A percentile compares a stretch with the other conserved stretches of the same genome.
Evolutionary conservation across 1,140 invertebrate species (phyloP).

Genomic region (Hyles vespertilio): DNA sequence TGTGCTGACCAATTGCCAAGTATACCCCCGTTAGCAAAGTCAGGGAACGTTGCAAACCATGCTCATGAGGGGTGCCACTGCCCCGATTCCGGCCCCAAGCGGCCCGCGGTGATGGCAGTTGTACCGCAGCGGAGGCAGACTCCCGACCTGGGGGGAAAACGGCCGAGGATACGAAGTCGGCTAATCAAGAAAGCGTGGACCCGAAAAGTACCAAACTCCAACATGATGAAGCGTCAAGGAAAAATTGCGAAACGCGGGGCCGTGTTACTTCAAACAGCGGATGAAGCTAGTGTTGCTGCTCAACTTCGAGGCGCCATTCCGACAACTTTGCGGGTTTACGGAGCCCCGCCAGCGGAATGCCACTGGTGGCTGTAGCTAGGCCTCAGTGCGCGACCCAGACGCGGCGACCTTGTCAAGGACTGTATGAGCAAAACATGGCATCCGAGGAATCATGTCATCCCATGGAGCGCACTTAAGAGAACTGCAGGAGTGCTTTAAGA

Average conservation of each 20-base stretch:
- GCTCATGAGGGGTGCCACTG: neutral
- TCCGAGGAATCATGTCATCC: neutral
- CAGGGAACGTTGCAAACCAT: too few species aligned
- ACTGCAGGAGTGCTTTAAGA: conserved; percentile 9
- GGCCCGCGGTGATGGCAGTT: neutral
- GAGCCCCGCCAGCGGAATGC: conserved; percentile 5
- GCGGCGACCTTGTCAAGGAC: conserved; percentile 1
- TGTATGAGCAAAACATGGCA: conserved; percentile 10
- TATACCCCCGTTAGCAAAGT: too few species aligned
- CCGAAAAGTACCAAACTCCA: conserved; percentile 3
- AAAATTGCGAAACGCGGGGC: conserved; percentile 22
- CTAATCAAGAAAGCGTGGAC: conserved; percentile 5
- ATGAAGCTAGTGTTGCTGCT: neutral
- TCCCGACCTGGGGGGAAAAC: neutral
- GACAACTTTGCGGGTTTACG: conserved; percentile 1
- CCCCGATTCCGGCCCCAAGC: neutral
- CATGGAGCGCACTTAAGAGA: neutral
- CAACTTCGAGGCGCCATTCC: conserved; percentile 8
- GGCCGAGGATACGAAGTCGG: conserved; percentile 8
- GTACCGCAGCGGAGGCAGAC: neutral
- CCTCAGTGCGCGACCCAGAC: neutral
- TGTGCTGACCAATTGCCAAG: too few species aligned
- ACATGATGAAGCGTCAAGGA: neutral
- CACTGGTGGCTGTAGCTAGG: conserved; percentile 8
- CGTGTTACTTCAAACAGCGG: conserved; percentile 12